Conservation (phyloP, 2,888 invertebrate genomes). For the Lapara coniferarum region DNA sequence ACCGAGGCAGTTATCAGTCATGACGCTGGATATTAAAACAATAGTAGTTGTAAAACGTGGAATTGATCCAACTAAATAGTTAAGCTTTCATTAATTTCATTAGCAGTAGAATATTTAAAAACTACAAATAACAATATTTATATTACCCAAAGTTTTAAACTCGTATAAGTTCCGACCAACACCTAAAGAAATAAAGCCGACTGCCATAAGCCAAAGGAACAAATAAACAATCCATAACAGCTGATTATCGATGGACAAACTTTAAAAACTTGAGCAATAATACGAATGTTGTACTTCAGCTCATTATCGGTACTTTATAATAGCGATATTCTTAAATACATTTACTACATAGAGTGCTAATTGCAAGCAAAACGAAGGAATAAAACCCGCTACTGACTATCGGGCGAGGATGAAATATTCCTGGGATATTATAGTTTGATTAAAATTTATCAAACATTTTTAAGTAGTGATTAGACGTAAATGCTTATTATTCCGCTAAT, state of each 20-base stretch:
- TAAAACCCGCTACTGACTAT: conserved; percentile 5
- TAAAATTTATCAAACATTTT: background rate
- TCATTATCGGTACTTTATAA: conserved; percentile 46
- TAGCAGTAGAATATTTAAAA: too few species aligned
- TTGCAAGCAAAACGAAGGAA: conserved; percentile 47
- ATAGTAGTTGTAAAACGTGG: too few species aligned
- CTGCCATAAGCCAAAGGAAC: background rate
- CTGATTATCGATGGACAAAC: background rate
- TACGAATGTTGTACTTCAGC: conserved; percentile 30
- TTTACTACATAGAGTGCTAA: conserved; percentile 58
- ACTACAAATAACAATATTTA: too few species aligned
- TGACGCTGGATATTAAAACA: too few species aligned
- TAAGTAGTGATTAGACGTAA: background rate
- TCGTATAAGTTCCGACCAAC: too few species aligned
- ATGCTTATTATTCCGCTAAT: too few species aligned
- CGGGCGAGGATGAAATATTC: background rate
- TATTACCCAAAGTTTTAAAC: too few species aligned
- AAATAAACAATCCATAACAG: background rate
- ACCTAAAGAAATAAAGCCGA: too few species aligned
- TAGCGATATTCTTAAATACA: conserved; percentile 56
- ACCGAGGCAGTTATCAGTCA: too few species aligned
- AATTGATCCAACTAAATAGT: too few species aligned
- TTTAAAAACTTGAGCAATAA: conserved; percentile 22
- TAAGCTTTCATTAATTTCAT: too few species aligned
- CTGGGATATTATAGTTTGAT: background rate